Evolutionary conservation across 35 echinoderm and acorn worm species (phyloP).

Genomic region (Lytechinus pictus): DNA sequence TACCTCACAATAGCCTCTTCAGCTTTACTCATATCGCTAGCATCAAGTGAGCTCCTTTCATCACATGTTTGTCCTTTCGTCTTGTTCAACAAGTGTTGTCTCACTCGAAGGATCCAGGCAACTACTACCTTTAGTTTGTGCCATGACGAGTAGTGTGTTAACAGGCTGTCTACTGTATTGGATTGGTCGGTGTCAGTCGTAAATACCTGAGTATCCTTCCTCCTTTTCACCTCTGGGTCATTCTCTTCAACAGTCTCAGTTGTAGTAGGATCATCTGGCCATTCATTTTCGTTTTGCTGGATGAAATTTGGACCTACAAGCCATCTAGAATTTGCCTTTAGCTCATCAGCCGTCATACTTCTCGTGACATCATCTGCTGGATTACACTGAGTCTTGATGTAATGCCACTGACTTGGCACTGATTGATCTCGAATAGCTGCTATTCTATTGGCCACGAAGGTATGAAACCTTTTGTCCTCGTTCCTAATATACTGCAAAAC

Average conservation of each 20-base stretch:
- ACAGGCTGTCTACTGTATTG: background rate
- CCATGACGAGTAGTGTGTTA: slow-evolving; percentile 40
- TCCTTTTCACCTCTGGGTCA: slow-evolving; percentile 46
- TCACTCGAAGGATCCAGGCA: slow-evolving; percentile 44
- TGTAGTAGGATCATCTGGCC: background rate
- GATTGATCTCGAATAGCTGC: background rate
- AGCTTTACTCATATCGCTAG: background rate
- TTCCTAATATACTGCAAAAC: slow-evolving; percentile 61
- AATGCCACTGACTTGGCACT: slow-evolving; percentile 30
- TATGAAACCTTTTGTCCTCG: slow-evolving; percentile 60
- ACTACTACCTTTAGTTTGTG: slow-evolving; percentile 14
- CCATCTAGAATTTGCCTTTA: slow-evolving; percentile 17
- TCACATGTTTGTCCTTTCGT: background rate
- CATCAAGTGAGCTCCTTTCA: background rate
- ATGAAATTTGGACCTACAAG: slow-evolving; percentile 19
- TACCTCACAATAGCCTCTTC: slow-evolving; percentile 46
- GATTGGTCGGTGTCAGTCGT: background rate
- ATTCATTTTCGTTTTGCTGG: background rate
- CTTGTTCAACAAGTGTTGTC: background rate
- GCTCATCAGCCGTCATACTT: background rate
- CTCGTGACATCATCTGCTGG: slow-evolving; percentile 51
- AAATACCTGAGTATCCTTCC: background rate
- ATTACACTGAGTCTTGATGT: slow-evolving; percentile 42
- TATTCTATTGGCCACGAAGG: slow-evolving; percentile 62
- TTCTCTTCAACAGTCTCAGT: background rate